Conservation (phyloP, 2,797 vertebrate genomes). For the Sebastes ruberrimus region DNA sequence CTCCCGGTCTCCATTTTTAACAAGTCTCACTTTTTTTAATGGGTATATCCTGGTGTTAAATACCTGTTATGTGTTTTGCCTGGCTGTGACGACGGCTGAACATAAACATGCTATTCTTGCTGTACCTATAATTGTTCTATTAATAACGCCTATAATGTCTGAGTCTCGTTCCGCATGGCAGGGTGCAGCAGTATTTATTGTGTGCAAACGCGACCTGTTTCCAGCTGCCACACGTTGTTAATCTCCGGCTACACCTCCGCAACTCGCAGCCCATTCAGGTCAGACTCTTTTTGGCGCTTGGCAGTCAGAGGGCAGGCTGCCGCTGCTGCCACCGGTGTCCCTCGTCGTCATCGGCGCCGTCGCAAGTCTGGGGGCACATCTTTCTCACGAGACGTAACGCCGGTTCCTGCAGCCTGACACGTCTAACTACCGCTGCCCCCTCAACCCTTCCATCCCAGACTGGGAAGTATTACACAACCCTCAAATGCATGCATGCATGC, state of each 20-base stretch:
- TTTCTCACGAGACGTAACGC: slow-evolving; percentile 21
- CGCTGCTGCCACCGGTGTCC: slow-evolving; percentile 35
- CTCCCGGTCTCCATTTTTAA: slow-evolving; percentile 61
- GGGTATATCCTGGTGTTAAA: slow-evolving; percentile 68
- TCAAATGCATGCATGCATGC: neutral
- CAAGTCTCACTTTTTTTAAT: slow-evolving; percentile 65
- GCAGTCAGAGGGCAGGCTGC: slow-evolving; percentile 55
- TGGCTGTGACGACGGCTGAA: slow-evolving; percentile 53
- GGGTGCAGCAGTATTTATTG: slow-evolving; percentile 63
- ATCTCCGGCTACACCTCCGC: slow-evolving; percentile 64
- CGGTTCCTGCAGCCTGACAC: neutral
- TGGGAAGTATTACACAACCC: neutral
- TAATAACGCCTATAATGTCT: slow-evolving; percentile 63
- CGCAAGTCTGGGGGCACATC: slow-evolving; percentile 24
- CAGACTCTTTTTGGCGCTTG: slow-evolving; percentile 32
- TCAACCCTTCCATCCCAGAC: neutral
- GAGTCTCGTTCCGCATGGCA: slow-evolving; percentile 44
- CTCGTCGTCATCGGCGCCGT: slow-evolving; percentile 33
- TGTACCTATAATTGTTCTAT: slow-evolving; percentile 64
- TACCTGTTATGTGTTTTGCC: slow-evolving; percentile 66
- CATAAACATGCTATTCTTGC: slow-evolving; percentile 72
- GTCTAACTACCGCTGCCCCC: neutral
- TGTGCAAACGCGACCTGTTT: slow-evolving; percentile 58
- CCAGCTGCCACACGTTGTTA: slow-evolving; percentile 70
- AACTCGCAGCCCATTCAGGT: slow-evolving; percentile 55